Conservation (phyloP, 1,140 invertebrate species). For the Eufriesea mexicana region DNA sequence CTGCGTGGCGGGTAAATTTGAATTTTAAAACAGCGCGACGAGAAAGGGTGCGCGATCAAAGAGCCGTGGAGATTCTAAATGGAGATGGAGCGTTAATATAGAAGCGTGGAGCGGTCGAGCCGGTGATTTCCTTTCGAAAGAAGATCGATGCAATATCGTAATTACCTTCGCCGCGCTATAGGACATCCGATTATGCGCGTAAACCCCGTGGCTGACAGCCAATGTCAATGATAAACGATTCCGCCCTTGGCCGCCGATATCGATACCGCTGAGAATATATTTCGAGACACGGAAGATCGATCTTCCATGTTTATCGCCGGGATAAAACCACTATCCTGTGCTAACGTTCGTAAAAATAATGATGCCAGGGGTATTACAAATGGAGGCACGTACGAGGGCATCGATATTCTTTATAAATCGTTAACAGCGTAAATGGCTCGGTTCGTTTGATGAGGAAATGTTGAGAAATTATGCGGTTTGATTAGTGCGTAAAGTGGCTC, state of each 20-base stretch:
- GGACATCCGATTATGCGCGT: slow-evolving; percentile 9
- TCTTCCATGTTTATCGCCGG: background rate
- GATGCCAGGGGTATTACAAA: background rate
- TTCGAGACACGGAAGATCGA: background rate
- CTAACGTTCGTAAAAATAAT: background rate
- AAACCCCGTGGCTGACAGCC: background rate
- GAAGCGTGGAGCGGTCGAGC: background rate
- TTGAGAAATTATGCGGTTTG: too few species aligned
- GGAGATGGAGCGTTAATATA: background rate
- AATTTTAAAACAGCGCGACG: background rate
- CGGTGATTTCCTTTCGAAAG: background rate
- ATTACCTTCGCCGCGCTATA: background rate
- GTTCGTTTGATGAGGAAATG: too few species aligned
- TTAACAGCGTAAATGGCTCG: too few species aligned
- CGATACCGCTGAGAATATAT: background rate
- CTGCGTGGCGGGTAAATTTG: background rate
- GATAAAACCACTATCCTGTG: background rate
- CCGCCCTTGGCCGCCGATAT: slow-evolving; percentile 1
- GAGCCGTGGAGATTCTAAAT: background rate
- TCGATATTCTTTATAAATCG: background rate
- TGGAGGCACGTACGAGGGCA: background rate
- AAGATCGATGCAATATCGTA: slow-evolving; percentile 4
- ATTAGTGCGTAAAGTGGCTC: too few species aligned
- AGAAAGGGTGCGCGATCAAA: background rate
- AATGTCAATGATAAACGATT: slow-evolving; percentile 28